Evolutionary conservation across 2,888 invertebrate genomes (phyloP).

Genomic region (Physocephala rufipes): DNA sequence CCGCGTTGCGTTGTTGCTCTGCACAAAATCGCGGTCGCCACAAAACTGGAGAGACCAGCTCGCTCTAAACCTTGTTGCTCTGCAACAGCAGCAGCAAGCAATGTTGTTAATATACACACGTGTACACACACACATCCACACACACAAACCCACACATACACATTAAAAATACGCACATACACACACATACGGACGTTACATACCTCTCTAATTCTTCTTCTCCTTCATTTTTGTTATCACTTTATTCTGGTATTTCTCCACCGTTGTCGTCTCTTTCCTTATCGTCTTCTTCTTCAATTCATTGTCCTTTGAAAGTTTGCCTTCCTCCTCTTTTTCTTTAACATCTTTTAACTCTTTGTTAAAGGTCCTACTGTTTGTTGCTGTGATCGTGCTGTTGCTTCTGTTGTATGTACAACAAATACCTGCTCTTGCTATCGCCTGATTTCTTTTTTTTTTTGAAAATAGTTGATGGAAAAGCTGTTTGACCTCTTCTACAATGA

Average conservation of each 20-base stretch:
- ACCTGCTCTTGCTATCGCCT: neutral
- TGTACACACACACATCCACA: constrained; percentile 24
- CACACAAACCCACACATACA: no score
- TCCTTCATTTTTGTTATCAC: neutral
- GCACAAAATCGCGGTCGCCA: constrained; percentile 64
- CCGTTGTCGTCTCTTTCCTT: neutral
- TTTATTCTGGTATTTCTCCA: neutral
- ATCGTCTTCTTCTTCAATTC: neutral
- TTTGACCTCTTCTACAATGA: constrained; percentile 52
- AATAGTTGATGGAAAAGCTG: constrained; percentile 52
- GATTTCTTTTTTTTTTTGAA: neutral
- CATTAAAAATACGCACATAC: no score
- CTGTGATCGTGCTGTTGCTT: neutral
- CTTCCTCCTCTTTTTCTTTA: neutral
- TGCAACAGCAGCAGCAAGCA: constrained; percentile 19
- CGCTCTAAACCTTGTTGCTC: constrained; percentile 44
- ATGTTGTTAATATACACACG: neutral
- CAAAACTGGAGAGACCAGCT: constrained; percentile 59
- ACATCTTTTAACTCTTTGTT: neutral
- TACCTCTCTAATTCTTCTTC: constrained; percentile 3
- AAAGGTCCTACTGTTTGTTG: neutral
- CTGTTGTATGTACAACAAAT: neutral
- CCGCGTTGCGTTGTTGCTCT: constrained; percentile 55
- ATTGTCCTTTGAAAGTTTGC: no score
- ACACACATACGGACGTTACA: no score